Conservation (phyloP, 2,113 vertebrate genomes). For the Dromaius novaehollandiae region DNA sequence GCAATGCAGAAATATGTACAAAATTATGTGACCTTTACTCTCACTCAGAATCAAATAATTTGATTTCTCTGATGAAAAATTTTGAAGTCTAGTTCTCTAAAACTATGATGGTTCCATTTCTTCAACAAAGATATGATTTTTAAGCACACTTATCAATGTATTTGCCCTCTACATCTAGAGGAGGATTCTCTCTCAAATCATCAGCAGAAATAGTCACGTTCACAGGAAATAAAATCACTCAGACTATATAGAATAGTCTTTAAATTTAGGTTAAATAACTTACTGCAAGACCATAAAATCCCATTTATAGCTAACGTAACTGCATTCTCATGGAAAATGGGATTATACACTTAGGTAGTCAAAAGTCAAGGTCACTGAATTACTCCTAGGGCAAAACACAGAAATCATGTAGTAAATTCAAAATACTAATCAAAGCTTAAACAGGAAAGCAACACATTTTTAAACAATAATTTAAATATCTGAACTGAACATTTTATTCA, state of each 20-base stretch:
- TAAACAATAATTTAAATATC: background rate
- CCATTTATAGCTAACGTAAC: constrained; percentile 32
- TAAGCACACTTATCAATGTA: background rate
- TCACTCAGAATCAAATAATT: background rate
- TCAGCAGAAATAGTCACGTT: constrained; percentile 14
- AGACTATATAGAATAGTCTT: background rate
- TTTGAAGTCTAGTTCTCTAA: background rate
- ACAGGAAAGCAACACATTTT: background rate
- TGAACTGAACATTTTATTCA: background rate
- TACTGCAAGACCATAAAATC: constrained; percentile 44
- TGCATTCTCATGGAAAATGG: constrained; percentile 47
- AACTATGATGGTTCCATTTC: background rate
- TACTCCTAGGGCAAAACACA: background rate
- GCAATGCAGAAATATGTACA: background rate
- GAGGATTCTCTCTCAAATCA: background rate
- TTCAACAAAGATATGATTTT: background rate
- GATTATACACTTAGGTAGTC: constrained; percentile 13
- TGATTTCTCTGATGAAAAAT: background rate
- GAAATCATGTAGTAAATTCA: background rate
- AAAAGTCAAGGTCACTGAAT: constrained; percentile 39
- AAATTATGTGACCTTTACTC: background rate
- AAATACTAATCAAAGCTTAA: background rate
- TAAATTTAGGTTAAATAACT: constrained; percentile 54
- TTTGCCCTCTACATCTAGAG: constrained; percentile 1
- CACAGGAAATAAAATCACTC: constrained; percentile 21